Evolutionary conservation across 1,140 invertebrate genomes (phyloP), one percentile per base, ranked within the genome.

Genomic region (Lordiphosa stackelbergi): DNA sequence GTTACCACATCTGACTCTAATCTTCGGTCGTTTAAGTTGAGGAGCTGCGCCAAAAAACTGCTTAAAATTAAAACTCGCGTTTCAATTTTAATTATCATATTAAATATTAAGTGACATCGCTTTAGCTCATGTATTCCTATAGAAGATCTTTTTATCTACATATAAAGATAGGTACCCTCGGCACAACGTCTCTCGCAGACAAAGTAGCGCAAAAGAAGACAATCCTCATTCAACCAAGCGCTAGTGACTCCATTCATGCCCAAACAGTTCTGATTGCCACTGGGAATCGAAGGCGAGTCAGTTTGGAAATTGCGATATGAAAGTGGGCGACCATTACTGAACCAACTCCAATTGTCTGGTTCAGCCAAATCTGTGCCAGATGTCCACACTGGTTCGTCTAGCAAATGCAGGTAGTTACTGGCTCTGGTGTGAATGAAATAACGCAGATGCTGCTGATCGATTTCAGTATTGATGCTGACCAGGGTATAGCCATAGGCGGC

Each of bases 271-370:
- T 22, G 28, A 9, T n/a, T 2, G 0, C 10, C 19, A 9, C 37
- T 68, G 16, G 24, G 7, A 34, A 36, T 36, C 5, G 16, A 31
- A 5, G 53, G 45, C 6, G 51, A 19, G 6, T 54, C 63, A 24
- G 43, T 49, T 16, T 68, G 48, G 38, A 69, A 69, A 35, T 69
- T 69, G 38, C 56, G 65, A 34, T 69, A 69, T n/a, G 59, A 54
- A 7, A 69, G 7, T 34, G 48, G 16, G 13, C 64, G 65, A 6
- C 65, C 65, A 7, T 69, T 69, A 31, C 65, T 69, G 19, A 69
- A 61, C 65, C 65, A 69, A 10, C 60, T 13, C 65, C 65, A 69
- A 38, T 35, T 54, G n/a, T 54, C 24, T 1, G 6, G 0, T 35
- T 31, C 66, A 13, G 55, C 64, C 49, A 69, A 38, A 36, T 69